These are phyloP conservation scores for Clepsis dumicolana DNA, from an alignment of 2,888 invertebrate genomes.

Conservation along the genomic window DNA sequence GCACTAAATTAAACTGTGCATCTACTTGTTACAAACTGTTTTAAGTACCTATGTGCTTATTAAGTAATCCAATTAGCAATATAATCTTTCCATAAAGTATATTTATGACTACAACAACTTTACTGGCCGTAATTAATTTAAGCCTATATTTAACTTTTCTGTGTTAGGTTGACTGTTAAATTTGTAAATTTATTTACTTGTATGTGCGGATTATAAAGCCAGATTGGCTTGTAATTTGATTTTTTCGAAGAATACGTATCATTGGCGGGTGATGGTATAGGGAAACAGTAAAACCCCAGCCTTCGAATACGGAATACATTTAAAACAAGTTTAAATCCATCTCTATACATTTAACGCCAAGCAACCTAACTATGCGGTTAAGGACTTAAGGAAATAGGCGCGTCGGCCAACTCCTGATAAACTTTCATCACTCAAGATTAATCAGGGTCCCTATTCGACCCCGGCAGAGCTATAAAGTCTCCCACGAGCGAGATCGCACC, in stretches of 20 bases:
- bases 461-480: background rate
- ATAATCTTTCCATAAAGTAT: too few species aligned
- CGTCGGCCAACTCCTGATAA: background rate
- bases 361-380: background rate
- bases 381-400: conserved; percentile 8
- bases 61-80: too few species aligned
- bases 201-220: too few species aligned
- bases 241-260: too few species aligned
- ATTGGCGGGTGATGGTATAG: too few species aligned
- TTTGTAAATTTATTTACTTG: too few species aligned
- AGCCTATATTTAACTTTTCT: background rate
- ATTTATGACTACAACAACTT: background rate
- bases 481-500: background rate
- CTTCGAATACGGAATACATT: background rate
- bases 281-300: background rate
- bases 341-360: background rate
- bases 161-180: too few species aligned
- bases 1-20: too few species aligned
- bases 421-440: conserved; percentile 3
- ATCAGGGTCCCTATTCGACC: background rate
- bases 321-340: background rate
- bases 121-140: background rate
- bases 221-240: too few species aligned
- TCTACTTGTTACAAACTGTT: too few species aligned
- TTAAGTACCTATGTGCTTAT: too few species aligned